A percentile compares a stretch with the other conserved stretches of the same genome.
phyloP scores from a whole-genome alignment of 2,113 vertebrate genomes.

The Oriolus oriolus region DNA sequence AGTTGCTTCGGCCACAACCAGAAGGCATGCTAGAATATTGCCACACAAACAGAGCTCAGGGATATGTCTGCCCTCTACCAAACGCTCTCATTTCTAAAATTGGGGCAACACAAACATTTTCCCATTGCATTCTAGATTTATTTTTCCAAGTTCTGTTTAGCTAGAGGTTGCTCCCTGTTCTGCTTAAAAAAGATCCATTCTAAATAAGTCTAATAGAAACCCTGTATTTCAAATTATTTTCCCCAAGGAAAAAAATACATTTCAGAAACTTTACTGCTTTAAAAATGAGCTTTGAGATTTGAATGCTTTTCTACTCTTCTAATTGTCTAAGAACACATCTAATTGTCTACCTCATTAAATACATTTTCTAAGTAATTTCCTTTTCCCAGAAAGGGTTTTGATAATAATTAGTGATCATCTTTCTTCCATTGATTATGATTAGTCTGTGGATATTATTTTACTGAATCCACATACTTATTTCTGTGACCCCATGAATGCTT shows the following conservation, averaged over 20 bases:
- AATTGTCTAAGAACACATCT: neutral
- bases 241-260: neutral
- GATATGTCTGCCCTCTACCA: neutral
- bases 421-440: neutral
- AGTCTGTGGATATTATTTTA: neutral
- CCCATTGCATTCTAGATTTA: neutral
- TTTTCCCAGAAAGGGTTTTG: neutral
- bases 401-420: neutral
- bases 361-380: neutral
- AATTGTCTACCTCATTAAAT: slow-evolving; percentile 12
- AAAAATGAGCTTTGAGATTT: neutral
- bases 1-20: neutral
- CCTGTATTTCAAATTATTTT: neutral
- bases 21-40: neutral
- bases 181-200: neutral
- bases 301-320: neutral
- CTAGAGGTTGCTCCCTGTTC: neutral
- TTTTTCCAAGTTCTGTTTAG: neutral
- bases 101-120: neutral
- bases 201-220: neutral
- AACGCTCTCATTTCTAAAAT: neutral
- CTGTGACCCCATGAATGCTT: neutral
- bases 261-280: neutral
- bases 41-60: neutral
- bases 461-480: neutral